Percentiles rank a stretch among this genome's conserved stretches.
phyloP scores from a whole-genome alignment of 2,888 invertebrate genomes.

The Phortica magna region DNA sequence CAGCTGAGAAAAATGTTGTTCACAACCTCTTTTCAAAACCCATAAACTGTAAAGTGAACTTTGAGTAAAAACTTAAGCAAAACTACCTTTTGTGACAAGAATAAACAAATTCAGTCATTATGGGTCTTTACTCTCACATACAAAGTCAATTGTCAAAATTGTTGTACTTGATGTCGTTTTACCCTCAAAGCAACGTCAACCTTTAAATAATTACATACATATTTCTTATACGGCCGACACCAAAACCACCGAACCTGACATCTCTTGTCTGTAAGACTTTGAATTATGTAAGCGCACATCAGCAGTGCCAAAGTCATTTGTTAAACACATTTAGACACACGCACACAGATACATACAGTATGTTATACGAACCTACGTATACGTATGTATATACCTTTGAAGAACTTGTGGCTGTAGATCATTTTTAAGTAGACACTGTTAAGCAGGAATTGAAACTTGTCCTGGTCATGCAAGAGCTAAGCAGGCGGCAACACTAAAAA shows the following conservation, averaged over 20 bases:
- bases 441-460: background rate
- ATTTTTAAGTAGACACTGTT: too few relatives aligned
- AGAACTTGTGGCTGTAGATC: too few relatives aligned
- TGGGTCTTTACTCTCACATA: too few relatives aligned
- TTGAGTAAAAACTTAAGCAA: too few relatives aligned
- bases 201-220: constrained; percentile 68
- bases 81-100: too few relatives aligned
- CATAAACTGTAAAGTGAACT: background rate
- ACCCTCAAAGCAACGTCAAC: background rate
- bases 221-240: constrained; percentile 55
- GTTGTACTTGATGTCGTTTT: background rate
- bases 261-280: constrained; percentile 9
- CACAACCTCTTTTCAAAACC: background rate
- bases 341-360: background rate
- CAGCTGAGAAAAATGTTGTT: background rate
- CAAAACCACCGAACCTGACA: constrained; percentile 38
- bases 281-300: background rate
- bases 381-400: too few relatives aligned
- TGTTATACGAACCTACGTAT: too few relatives aligned
- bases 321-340: background rate
- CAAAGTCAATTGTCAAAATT: background rate
- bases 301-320: constrained; percentile 3
- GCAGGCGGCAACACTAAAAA: background rate
- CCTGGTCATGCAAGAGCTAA: background rate
- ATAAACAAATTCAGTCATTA: too few relatives aligned